Evolutionary conservation across 2,113 vertebrate species (phyloP), one percentile per base, ranked within the genome.

Genomic region (Thalassoma bifasciatum): DNA sequence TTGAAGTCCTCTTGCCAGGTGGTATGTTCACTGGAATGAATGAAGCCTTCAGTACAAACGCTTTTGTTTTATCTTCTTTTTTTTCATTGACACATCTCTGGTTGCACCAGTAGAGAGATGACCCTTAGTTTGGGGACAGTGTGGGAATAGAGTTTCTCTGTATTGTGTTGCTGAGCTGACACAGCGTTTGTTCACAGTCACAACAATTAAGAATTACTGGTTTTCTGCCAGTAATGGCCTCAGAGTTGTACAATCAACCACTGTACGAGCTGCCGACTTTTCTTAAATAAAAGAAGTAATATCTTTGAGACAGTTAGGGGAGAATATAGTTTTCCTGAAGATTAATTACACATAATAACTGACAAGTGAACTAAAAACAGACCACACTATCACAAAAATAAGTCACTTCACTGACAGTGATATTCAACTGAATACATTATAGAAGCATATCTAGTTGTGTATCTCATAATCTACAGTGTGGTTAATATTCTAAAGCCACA

Each of bases 191-290:
- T 58, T 67, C 66, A 64, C 34, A 84, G 72, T 83, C 71, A 88
- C 86, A 91, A 91, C 84, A 91, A 85, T 90, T 75, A 86, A 86
- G 66, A 86, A 90, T 82, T 69, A 73, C 49, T 90, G 91, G 85
- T 84, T 47, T 21, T 66, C 2, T 79, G 75, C 86, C 84, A 91
- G 46, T 1, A n/a, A 22, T 3, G 40, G 77, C 65, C 72, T 80
- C 21, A 14, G 75, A 80, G 58, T 34, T 50, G 74, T 65, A 89
- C 81, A 83, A 79, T 66, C 79, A 68, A 79, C 19, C 66, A 68
- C 65, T 86, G 80, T 75, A 37, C 63, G 60, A 64, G 50, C 47
- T 53, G 49, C 24, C 30, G 14, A 58, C 63, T 50, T 44, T 9
- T 57, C 23, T 44, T 22, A 50, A 37, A 42, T 7, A 23, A n/a